Percentiles rank a stretch among this genome's conserved stretches.
Evolutionary conservation across 2,797 vertebrate species (phyloP).

Genomic region (Salarias fasciatus): DNA sequence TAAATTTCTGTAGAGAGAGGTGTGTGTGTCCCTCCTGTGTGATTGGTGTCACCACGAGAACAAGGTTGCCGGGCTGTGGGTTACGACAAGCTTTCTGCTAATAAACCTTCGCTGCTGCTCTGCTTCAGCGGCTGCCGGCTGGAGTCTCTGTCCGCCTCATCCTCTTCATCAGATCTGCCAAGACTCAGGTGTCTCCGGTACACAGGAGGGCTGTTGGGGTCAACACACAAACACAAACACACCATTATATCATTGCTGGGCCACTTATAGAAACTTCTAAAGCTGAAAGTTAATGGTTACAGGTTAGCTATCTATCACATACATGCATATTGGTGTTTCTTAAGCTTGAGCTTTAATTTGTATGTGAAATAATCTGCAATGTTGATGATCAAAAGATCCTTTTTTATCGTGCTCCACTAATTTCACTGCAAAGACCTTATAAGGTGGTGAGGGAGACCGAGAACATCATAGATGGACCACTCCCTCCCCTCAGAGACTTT

Average conservation of each 20-base stretch:
- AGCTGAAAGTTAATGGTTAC: constrained; percentile 1
- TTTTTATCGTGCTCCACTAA: neutral
- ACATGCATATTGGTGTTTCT: constrained; percentile 6
- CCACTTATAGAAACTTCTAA: constrained; percentile 2
- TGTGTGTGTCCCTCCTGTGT: constrained; percentile 14
- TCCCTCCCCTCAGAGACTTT: no score
- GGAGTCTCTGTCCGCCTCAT: constrained; percentile 65
- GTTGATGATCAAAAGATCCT: no score
- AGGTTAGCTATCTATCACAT: neutral
- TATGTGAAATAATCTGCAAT: neutral
- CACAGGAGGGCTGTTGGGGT: constrained; percentile 81
- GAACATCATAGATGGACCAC: no score
- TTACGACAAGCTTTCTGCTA: constrained; percentile 83
- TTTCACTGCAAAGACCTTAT: no score
- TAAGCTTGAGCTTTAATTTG: constrained; percentile 13
- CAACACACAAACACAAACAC: constrained; percentile 59
- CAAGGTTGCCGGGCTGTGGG: constrained; percentile 46
- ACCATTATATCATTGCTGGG: constrained; percentile 46
- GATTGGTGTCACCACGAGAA: constrained; percentile 54
- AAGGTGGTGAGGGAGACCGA: no score
- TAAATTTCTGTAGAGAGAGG: constrained; percentile 22
- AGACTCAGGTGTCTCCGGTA: constrained; percentile 81
- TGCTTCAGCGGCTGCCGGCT: constrained; percentile 75
- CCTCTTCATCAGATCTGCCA: constrained; percentile 86
- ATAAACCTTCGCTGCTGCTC: constrained; percentile 82